These are phyloP conservation scores for Sialia sialis DNA, from an alignment of 2,113 vertebrate species.

Conservation along the genomic window DNA sequence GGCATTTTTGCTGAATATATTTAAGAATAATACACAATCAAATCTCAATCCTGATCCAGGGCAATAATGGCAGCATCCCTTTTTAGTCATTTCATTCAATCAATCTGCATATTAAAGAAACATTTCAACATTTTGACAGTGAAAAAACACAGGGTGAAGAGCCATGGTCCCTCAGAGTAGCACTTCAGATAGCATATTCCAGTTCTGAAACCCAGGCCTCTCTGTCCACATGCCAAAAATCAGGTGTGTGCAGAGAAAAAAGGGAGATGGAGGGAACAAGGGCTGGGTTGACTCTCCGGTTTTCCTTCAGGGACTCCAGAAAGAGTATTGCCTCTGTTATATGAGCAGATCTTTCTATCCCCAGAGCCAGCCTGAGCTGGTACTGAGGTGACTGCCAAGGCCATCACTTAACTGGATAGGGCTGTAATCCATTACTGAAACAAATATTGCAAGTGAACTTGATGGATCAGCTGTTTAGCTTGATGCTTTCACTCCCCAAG, in stretches of 20 bases:
- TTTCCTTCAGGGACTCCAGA: background rate
- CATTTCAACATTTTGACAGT: background rate
- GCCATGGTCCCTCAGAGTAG: background rate
- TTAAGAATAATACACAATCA: conserved; percentile 59
- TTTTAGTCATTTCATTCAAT: background rate
- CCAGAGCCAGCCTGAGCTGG: background rate
- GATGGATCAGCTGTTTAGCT: conserved; percentile 13
- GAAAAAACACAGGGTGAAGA: background rate
- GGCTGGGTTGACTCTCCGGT: too few species aligned
- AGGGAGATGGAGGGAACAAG: background rate
- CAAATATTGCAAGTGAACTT: conserved; percentile 30
- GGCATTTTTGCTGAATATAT: conserved; percentile 4
- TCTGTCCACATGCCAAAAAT: background rate
- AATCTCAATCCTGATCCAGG: background rate
- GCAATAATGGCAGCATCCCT: background rate
- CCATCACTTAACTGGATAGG: background rate
- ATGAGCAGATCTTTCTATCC: background rate
- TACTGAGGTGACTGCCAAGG: background rate
- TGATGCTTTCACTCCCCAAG: conserved; percentile 20
- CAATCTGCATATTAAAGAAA: background rate
- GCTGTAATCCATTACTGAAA: conserved; percentile 31
- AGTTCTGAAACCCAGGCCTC: background rate
- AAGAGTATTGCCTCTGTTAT: background rate
- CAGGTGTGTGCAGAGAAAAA: background rate
- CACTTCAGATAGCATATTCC: background rate